A percentile compares a stretch with the other conserved stretches of the same genome.
Conservation (phyloP, 2,113 vertebrate species). For the Oxyura jamaicensis region DNA sequence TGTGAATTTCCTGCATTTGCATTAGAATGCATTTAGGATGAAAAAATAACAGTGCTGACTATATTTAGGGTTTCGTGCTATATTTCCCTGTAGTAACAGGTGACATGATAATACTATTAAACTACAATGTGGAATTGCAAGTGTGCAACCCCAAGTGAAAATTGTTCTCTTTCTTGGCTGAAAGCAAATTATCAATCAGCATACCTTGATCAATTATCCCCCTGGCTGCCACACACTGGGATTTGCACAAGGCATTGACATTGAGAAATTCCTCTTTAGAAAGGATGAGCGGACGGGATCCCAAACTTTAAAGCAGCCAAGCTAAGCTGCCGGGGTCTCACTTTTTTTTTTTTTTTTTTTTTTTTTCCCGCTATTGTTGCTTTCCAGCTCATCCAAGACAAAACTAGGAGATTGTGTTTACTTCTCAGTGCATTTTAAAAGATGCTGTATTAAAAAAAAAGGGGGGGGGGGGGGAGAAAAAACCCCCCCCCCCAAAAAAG, state of each 20-base stretch:
- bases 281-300: conserved; percentile 68
- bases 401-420: conserved; percentile 61
- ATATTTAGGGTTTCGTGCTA: conserved; percentile 66
- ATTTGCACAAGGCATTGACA: conserved; percentile 65
- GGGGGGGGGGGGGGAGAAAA: background rate
- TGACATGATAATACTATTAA: conserved; percentile 77
- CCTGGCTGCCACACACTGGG: conserved; percentile 71
- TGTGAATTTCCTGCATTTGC: conserved; percentile 76
- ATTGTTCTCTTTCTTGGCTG: conserved; percentile 73
- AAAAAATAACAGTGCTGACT: conserved; percentile 67
- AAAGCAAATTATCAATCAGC: conserved; percentile 82
- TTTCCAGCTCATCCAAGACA: conserved; percentile 40
- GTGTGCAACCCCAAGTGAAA: conserved; percentile 77
- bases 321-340: conserved; percentile 38
- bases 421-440: conserved; percentile 68
- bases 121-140: conserved; percentile 72
- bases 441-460: background rate
- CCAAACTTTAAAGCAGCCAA: conserved; percentile 77
- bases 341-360: background rate
- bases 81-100: conserved; percentile 80
- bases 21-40: conserved; percentile 78
- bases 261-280: conserved; percentile 73
- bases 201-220: conserved; percentile 77
- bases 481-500: background rate
- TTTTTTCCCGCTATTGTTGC: conserved; percentile 6